A percentile compares a stretch with the other conserved stretches of the same genome.
Conservation (phyloP, 2,797 vertebrate genomes). For the Choloepus didactylus region DNA sequence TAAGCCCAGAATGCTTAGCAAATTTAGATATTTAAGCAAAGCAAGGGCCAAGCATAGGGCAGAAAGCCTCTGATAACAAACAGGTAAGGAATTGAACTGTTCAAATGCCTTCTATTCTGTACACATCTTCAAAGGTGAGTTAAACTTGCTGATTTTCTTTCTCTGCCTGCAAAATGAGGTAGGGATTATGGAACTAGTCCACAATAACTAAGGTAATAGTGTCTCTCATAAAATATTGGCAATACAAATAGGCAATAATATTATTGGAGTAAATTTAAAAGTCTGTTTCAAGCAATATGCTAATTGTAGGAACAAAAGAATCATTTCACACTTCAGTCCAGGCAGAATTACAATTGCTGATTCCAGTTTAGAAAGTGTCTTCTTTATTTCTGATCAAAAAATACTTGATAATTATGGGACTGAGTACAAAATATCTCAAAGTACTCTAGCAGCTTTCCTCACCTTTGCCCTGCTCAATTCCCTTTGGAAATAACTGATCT, state of each 20-base stretch:
- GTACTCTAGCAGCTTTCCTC: not conserved
- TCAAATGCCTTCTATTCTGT: not conserved
- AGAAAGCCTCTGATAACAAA: not conserved
- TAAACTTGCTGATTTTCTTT: constrained; percentile 29
- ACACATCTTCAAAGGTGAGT: not conserved
- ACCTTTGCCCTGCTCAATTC: not conserved
- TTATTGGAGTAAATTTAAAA: constrained; percentile 10
- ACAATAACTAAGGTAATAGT: not conserved
- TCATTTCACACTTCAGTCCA: not conserved
- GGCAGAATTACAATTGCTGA: constrained; percentile 48
- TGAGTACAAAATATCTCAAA: not conserved
- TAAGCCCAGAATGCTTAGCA: constrained; percentile 1
- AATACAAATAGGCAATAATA: not conserved
- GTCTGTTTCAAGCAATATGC: not conserved
- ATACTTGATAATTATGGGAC: not conserved
- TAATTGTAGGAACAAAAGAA: constrained; percentile 2
- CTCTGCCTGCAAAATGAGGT: constrained; percentile 24
- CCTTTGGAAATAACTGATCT: not conserved
- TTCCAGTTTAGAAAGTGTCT: not conserved
- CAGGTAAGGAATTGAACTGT: not conserved
- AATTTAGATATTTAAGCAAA: constrained; percentile 26
- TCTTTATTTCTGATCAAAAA: not conserved
- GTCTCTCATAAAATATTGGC: constrained; percentile 15
- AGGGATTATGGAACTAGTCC: not conserved
- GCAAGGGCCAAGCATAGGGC: not conserved